A percentile compares a stretch with the other conserved stretches of the same genome.
Conservation (phyloP, 2,113 vertebrate species). For the Microcebus ravelobensis region DNA sequence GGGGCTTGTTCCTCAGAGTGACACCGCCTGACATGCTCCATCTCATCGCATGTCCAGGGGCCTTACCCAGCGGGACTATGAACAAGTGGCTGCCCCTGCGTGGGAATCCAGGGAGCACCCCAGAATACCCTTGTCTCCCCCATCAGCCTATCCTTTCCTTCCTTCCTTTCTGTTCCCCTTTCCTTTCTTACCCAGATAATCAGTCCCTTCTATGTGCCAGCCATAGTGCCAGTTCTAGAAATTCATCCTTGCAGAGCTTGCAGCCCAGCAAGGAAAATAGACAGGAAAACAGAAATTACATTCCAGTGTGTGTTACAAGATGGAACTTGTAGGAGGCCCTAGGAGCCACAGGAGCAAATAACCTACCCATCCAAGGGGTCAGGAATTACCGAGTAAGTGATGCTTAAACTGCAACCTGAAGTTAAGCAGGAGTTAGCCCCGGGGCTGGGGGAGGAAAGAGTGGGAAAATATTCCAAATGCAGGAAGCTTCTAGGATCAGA, state of each 20-base stretch:
- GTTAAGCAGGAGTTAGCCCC: neutral
- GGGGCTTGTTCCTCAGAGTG: neutral
- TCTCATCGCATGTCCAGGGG: neutral
- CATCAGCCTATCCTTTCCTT: neutral
- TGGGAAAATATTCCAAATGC: constrained; percentile 25
- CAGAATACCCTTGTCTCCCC: accelerated
- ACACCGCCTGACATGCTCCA: neutral
- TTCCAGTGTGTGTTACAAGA: neutral
- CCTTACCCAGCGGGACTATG: neutral
- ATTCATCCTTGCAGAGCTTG: neutral
- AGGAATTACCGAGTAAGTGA: neutral
- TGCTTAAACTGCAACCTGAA: neutral
- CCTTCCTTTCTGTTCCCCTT: neutral
- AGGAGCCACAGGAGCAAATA: neutral
- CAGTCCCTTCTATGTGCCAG: neutral
- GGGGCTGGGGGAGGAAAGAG: neutral
- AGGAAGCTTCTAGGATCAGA: neutral
- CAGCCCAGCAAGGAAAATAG: neutral
- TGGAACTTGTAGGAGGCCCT: neutral
- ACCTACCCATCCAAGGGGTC: neutral
- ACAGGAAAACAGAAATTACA: neutral
- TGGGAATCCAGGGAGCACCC: neutral
- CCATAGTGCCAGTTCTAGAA: neutral
- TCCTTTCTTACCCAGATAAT: neutral
- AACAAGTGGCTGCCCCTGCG: neutral